phyloP scores from a whole-genome alignment of 2,888 invertebrate species.

The Idaea aversata region DNA sequence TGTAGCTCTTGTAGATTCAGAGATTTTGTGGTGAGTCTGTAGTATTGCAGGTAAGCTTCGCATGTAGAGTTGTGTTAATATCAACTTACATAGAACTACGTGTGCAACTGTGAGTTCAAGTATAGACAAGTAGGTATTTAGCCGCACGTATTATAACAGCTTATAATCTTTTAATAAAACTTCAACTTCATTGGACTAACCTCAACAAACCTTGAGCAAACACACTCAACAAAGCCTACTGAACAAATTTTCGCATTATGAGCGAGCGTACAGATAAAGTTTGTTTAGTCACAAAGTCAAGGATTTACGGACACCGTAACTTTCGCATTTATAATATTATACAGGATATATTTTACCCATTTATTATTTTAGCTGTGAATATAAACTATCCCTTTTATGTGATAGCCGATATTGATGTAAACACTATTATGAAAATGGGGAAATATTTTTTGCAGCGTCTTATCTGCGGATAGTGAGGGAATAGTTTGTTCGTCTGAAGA shows the following conservation, averaged over 20 bases:
- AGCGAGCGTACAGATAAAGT: neutral
- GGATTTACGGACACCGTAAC: slow-evolving; percentile 1
- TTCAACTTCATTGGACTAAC: slow-evolving; percentile 14
- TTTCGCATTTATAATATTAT: slow-evolving; percentile 1
- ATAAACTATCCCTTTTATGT: neutral
- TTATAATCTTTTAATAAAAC: slow-evolving; percentile 1
- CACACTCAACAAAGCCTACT: neutral
- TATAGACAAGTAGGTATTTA: no score
- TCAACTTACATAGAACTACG: no score
- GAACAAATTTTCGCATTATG: neutral
- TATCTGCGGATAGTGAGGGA: neutral
- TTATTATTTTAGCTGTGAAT: slow-evolving; percentile 1
- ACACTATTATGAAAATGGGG: neutral
- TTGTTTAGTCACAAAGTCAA: neutral
- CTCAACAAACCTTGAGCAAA: neutral
- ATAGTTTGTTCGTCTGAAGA: neutral
- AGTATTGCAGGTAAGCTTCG: no score
- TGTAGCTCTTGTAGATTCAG: no score
- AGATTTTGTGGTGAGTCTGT: no score
- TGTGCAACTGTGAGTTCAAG: no score
- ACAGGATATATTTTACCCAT: neutral
- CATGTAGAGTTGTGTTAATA: no score
- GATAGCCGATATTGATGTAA: neutral
- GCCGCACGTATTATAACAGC: no score
- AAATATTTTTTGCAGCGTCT: neutral